These are phyloP conservation scores for Passer montanus DNA, from an alignment of 2,113 vertebrate species.

Conservation along the genomic window DNA sequence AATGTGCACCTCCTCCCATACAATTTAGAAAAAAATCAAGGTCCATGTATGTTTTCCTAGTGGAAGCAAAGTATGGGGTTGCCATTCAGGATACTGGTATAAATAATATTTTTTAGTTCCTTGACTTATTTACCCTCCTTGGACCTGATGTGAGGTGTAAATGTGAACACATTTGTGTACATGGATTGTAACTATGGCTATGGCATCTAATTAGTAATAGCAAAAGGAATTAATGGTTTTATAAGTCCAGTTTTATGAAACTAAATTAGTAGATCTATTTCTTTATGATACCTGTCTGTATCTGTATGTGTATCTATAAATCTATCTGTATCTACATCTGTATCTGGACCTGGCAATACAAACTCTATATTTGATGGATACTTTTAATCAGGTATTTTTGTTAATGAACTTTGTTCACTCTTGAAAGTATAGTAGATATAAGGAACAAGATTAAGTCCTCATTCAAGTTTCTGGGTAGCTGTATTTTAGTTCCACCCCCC, in stretches of 20 bases:
- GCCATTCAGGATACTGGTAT: neutral
- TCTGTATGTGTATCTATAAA: neutral
- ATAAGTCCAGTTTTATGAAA: neutral
- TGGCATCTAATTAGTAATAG: neutral
- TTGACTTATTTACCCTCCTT: neutral
- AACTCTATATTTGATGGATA: neutral
- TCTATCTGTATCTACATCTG: rapidly evolving
- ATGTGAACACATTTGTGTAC: neutral
- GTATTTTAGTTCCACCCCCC: neutral
- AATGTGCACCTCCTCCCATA: neutral
- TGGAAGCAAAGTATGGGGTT: neutral
- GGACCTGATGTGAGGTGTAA: neutral
- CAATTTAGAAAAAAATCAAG: neutral
- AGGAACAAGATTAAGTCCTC: neutral
- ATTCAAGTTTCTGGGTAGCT: neutral
- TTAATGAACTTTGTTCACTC: neutral
- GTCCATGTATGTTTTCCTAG: neutral
- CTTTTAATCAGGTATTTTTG: neutral
- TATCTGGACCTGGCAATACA: neutral
- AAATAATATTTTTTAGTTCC: neutral
- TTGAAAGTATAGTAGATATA: neutral
- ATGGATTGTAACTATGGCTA: neutral
- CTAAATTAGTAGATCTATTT: neutral
- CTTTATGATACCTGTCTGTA: neutral
- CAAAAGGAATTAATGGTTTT: neutral